Evolutionary conservation across 2,113 vertebrate genomes (phyloP).

Genomic region (Phocoena phocoena): DNA sequence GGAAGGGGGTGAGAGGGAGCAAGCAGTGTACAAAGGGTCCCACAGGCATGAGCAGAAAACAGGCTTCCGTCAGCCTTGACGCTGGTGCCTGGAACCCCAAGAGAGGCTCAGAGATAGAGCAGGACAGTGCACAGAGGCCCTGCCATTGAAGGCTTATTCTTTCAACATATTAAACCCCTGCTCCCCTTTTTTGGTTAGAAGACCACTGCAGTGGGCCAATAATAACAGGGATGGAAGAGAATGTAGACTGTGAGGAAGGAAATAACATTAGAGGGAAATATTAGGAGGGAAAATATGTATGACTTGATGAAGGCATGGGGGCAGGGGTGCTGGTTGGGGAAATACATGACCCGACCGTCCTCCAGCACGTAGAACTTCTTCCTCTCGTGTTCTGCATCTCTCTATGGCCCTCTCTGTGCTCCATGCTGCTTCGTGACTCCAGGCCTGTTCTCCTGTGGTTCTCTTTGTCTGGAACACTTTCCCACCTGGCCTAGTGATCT

Average conservation of each 20-base stretch:
- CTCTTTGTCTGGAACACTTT: background rate
- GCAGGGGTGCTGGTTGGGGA: background rate
- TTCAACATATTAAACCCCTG: background rate
- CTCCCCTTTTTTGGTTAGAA: background rate
- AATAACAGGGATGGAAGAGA: background rate
- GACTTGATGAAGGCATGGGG: background rate
- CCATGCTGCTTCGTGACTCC: background rate
- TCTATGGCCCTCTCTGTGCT: accelerated
- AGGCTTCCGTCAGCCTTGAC: background rate
- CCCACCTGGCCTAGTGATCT: background rate
- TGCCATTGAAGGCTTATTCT: background rate
- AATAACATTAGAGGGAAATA: background rate
- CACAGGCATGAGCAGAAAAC: background rate
- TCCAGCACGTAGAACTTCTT: background rate
- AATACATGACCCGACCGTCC: background rate
- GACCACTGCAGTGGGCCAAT: background rate
- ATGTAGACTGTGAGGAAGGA: background rate
- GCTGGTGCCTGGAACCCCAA: background rate
- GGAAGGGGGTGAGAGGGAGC: background rate
- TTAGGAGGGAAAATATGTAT: background rate
- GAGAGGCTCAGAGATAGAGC: background rate
- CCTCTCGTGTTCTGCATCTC: background rate
- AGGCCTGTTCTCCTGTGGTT: background rate
- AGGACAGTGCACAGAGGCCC: background rate
- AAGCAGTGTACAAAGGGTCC: background rate